Base-by-base conservation (phyloP, 2,797 vertebrate genomes). In the Trachops cirrhosus region DNA sequence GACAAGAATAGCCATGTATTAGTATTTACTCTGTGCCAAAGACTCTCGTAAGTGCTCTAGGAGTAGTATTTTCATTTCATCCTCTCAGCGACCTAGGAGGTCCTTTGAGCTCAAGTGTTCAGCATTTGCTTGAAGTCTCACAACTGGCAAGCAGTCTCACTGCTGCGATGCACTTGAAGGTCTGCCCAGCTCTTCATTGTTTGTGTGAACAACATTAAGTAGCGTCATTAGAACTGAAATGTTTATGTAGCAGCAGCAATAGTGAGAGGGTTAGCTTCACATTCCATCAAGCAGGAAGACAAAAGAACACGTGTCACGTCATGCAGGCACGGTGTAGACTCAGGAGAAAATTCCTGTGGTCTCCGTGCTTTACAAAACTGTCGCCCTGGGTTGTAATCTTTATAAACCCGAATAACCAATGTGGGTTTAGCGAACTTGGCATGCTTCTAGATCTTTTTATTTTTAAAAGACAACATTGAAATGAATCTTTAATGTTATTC, bases 371-470 rank as follows among this genome's bases (percentile, higher is more conserved):
- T 54, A 71, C 34, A 48, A 37, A 54, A 71, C 26, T 78, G 22
- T 37, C 22, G 29, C 34, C 52, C 46, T 67, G 26, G 71, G 24
- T 59, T 68, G 11, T 80, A 46, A 62, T 80, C 50, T 82, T 80
- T 44, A 59, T 52, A 46, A 91, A 18, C 50, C 37, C 10, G 71
- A 39, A 82, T 37, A 80, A 77, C 24, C 88, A 67, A 22, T 18
- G 19, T 52, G 32, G 9, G 48, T 87, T 91, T 84, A 26, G n/a
- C 41, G 67, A 78, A 68, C 54, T 34, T 78, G 71, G 52, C 10
- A 2, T 34, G 44, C 78, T 89, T 92, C 29, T 79, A 52, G 41
- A 37, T 64, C n/a, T 73, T 59, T 79, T 89, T 79, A n/a, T 89
- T 79, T 82, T 24, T 34, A n/a, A 75, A 78, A 78, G 68, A 32